These are phyloP conservation scores for Diarsia dahlii DNA, from an alignment of 2,888 invertebrate genomes.

Conservation along the genomic window DNA sequence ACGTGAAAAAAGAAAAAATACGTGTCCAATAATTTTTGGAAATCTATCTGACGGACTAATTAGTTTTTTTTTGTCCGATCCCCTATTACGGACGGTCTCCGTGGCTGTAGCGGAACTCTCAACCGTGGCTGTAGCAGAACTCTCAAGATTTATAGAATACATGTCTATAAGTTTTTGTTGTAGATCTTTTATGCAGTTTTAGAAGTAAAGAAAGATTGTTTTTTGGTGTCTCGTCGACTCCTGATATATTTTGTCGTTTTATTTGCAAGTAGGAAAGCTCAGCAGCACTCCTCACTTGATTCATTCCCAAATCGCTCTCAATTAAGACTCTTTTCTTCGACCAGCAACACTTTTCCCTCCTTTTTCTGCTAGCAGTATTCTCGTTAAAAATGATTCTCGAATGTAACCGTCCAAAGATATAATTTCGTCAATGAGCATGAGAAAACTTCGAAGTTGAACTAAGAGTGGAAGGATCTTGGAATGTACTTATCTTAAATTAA, in stretches of 20 bases:
- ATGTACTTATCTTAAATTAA: not conserved
- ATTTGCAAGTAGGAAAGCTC: not conserved
- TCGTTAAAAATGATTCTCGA: too few species aligned
- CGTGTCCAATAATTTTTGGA: too few species aligned
- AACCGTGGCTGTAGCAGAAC: not conserved
- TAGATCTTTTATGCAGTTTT: not conserved
- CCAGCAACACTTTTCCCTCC: not conserved
- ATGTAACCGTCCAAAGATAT: not conserved
- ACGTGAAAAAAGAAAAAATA: too few species aligned
- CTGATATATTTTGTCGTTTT: too few species aligned
- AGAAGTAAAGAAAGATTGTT: not conserved
- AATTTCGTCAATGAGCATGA: not conserved
- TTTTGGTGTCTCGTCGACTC: not conserved
- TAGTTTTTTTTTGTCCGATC: too few species aligned
- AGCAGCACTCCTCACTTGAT: not conserved
- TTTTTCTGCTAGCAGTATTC: not conserved
- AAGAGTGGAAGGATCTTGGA: not conserved
- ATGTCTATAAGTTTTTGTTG: not conserved
- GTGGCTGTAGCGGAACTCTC: not conserved
- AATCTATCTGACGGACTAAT: too few species aligned
- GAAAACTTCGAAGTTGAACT: not conserved
- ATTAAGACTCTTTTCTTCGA: not conserved
- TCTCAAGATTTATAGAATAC: not conserved
- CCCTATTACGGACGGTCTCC: constrained; percentile 14
- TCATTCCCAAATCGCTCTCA: not conserved